Evolutionary conservation across 1,140 invertebrate species (phyloP).

Genomic region (Pogonomyrmex barbatus): DNA sequence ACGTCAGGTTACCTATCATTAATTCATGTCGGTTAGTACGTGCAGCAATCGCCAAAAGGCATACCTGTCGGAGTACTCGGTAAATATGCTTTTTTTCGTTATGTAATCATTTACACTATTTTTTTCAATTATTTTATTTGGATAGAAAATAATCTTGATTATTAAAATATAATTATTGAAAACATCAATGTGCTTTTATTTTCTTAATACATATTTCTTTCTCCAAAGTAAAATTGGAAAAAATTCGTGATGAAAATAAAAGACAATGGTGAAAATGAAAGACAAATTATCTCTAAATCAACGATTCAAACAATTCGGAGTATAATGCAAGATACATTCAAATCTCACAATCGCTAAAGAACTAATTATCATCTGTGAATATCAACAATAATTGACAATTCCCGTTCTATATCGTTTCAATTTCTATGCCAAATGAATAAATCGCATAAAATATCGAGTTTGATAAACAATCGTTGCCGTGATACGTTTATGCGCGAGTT

Average conservation of each 20-base stretch:
- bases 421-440: conserved; percentile 3
- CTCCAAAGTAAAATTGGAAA: not conserved
- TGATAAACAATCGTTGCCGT: conserved; percentile 10
- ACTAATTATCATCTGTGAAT: not conserved
- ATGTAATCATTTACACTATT: not conserved
- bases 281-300: not conserved
- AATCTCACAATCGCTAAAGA: not conserved
- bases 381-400: conserved; percentile 5
- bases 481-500: conserved; percentile 23
- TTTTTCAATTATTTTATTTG: not conserved
- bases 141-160: not conserved
- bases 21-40: conserved; percentile 44
- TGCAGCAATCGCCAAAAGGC: conserved; percentile 3
- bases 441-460: conserved; percentile 20
- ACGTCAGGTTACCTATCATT: conserved; percentile 42
- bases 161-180: not conserved
- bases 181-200: not conserved
- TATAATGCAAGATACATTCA: not conserved
- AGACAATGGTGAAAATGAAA: not conserved
- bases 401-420: not conserved
- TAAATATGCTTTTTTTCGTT: not conserved
- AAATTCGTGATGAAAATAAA: not conserved
- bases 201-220: not conserved
- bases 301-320: not conserved
- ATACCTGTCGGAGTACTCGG: not conserved